These are phyloP conservation scores for Euura lappo DNA, from an alignment of 1,140 invertebrate species.

Conservation along the genomic window DNA sequence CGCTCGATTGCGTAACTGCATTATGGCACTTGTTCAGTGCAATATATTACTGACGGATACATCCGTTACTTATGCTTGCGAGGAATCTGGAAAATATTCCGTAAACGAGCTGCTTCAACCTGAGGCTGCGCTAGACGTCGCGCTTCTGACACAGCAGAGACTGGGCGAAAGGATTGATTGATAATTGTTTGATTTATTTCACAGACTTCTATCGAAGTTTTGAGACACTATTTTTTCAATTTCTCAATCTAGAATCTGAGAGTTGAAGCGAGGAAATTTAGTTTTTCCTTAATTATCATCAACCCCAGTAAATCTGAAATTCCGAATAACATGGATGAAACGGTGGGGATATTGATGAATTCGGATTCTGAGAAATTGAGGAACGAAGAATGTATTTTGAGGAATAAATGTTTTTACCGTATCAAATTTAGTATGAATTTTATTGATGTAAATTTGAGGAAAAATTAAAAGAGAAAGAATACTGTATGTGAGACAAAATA, in stretches of 20 bases:
- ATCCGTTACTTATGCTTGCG: constrained; percentile 89
- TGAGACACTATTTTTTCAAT: too few species aligned
- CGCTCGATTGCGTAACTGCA: constrained; percentile 87
- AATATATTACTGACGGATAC: constrained; percentile 93
- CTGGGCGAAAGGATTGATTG: constrained; percentile 40
- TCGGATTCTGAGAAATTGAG: not conserved
- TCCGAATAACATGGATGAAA: not conserved
- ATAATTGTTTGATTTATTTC: not conserved
- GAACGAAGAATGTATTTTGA: not conserved
- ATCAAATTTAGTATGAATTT: not conserved
- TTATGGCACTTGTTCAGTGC: constrained; percentile 81
- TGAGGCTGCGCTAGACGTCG: constrained; percentile 82
- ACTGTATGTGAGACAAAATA: not conserved
- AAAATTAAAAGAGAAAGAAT: not conserved
- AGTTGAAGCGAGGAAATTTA: too few species aligned
- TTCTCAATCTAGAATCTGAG: too few species aligned
- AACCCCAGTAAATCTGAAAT: not conserved
- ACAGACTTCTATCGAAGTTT: too few species aligned
- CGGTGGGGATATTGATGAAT: not conserved
- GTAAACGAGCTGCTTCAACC: constrained; percentile 81
- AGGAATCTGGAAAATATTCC: constrained; percentile 85
- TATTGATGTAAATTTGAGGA: not conserved
- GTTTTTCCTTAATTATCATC: too few species aligned
- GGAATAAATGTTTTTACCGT: not conserved
- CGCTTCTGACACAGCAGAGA: constrained; percentile 71